Evolutionary conservation across 1,140 invertebrate genomes (phyloP), one percentile per base, ranked within the genome.

Genomic region (Theocolax elegans): DNA sequence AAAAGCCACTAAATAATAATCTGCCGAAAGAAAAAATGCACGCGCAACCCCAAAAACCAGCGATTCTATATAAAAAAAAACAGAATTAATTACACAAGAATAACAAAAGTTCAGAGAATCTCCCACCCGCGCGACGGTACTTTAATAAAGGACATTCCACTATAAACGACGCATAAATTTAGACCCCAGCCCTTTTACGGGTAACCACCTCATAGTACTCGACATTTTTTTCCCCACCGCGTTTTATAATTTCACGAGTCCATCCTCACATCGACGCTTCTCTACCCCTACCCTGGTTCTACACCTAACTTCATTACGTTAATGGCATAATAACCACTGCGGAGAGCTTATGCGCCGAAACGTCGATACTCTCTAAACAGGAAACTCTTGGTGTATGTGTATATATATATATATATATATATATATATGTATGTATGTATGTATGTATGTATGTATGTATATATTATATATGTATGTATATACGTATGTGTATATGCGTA

Each of bases 271-370:
- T 59, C 66, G 54, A 58, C 46, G 70, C 65, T 66, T 17, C 19
- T 64, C 31, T 48, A 44, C 42, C 13, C 38, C 9, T 12, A 27
- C 7, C 70, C 70, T 42, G 60, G n/a, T 48, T 53, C 12, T 51
- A 13, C 40, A 77, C 70, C 81, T 80, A 83, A 84, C 80, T 81
- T 84, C 78, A 79, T 83, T 82, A 82, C 77, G 78, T 82, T 84
- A 84, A 84, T 84, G 81, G 81, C 79, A 83, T 83, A 85, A 84
- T 85, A 85, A 83, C 83, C 80, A 81, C 77, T 79, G 79, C 77
- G 76, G 78, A 74, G 73, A 80, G 80, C 80, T 84, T 81, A 81
- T 78, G 77, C 74, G 73, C 76, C 74, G 67, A 75, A 78, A 83
- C 75, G 75, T 75, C 75, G 71, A 75, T 76, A 75, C 76, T 58